Base-by-base conservation (phyloP, 2,113 vertebrate species). In the Ceyx cyanopectus region DNA sequence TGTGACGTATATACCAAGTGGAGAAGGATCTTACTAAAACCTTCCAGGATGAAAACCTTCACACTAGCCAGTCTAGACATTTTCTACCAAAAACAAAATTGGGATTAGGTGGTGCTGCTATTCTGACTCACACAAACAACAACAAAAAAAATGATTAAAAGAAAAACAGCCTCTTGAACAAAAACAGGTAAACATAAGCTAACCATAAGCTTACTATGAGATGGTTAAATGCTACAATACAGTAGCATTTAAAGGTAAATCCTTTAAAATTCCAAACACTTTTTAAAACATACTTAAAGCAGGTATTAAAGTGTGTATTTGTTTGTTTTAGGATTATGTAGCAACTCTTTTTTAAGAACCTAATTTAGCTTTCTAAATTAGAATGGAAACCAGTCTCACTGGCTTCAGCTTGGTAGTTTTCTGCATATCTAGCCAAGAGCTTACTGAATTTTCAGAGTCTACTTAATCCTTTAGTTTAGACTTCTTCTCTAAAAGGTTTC, bases 1-100 rank as follows among this genome's bases (percentile, higher is more conserved):
- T 5, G 51, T 96, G 86, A 96, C 74, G 5, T 85, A 73, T 50
- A 34, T 62, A 51, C 32, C 86, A 81, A 93, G 84, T 46, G 61
- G 82, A 93, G 92, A 85, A 51, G 78, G 46, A 87, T 82, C 91
- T 96, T 94, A 96, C 87, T 96, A 96, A 96, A 95, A 95, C 89
- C 92, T 95, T 96, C 92, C 94, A 92, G 92, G 91, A 87, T 81
- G 90, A 95, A 93, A 92, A 93, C 40, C 67, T 85, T 92, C 63
- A 50, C 0, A 1, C 54, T 12, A 89, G 37, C 46, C 63, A 76
- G 89, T 91, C 91, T 87, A 81, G 78, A 94, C 79, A 77, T 87
- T 48, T 58, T 87, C 72, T 51, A 87, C 66, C 54, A 91, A 75
- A 76, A 58, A 92, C 21, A 92, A 18, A 85, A 94, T 50, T 73